Conservation (phyloP, 2,113 vertebrate species). For the Prunella himalayana region DNA sequence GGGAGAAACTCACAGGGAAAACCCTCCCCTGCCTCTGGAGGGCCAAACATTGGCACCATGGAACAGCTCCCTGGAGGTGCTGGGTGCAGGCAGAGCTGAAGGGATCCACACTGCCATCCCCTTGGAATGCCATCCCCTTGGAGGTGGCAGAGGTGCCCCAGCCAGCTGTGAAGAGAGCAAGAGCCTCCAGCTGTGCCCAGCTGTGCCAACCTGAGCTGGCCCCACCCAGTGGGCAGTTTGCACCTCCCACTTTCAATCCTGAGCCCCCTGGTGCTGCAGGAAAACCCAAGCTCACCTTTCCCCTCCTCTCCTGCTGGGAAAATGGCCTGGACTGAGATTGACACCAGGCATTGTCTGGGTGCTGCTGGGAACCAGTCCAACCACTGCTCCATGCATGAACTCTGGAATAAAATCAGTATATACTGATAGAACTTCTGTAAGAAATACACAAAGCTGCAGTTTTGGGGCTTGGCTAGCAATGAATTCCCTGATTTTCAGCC, state of each 20-base stretch:
- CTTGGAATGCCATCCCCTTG: background rate
- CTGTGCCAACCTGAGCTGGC: fast-evolving
- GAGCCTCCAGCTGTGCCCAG: background rate
- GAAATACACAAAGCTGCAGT: background rate
- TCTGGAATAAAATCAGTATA: background rate
- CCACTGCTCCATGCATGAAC: background rate
- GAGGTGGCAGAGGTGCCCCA: background rate
- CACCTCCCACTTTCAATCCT: background rate
- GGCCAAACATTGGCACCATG: fast-evolving
- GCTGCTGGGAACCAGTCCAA: constrained; percentile 20
- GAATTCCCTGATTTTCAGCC: background rate
- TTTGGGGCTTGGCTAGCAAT: background rate
- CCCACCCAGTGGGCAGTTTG: background rate
- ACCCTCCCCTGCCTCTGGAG: background rate
- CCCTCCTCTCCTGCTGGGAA: background rate
- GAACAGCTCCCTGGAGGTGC: background rate
- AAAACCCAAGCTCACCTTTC: background rate
- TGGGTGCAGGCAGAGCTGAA: fast-evolving
- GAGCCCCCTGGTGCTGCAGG: background rate
- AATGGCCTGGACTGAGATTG: background rate
- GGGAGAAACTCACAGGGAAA: fast-evolving
- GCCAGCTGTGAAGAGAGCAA: background rate
- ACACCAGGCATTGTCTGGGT: background rate
- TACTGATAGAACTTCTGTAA: background rate
- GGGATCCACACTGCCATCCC: background rate